Evolutionary conservation across 2,888 invertebrate species (phyloP), one percentile per base, ranked within the genome.

Genomic region (Leuctra nigra): DNA sequence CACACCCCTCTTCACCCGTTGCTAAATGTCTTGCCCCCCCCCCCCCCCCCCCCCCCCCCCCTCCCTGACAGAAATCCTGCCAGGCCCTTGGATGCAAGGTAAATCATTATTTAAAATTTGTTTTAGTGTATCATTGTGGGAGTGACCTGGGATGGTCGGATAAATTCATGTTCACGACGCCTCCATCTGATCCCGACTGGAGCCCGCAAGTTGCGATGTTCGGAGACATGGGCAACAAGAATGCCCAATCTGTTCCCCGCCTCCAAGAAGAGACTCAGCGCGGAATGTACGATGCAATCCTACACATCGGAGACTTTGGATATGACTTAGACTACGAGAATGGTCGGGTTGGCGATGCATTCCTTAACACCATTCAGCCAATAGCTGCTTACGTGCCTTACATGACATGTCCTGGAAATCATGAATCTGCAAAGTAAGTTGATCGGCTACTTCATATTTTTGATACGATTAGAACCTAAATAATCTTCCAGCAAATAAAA

Each of bases 231-330:
- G 97, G 97, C 25, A 90, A 88, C 69, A 84, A 83, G 63, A 96
- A 96, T 73, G 92, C 94, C 1, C 86, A 88, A 64, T 91, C 95
- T 0, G 75, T 97, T 55, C 80, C 86, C 0, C 79, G 89, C 61
- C 73, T 98, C 6, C 92, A 94, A 73, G 79, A 87, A 65, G 94
- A 96, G 67, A 81, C 88, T 0, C 86, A 92, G 67, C 75, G 79
- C 41, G 86, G 83, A 9, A 72, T 83, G 69, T 93, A 91, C 71
- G 92, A 96, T 76, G 82, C 89, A 56, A 81, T 92, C 55, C 77
- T 96, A 54, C 96, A 96, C 74, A 90, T 94, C 39, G 94, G 94
- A 0, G 96, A 96, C 76, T 92, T 95, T 74, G 96, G 94, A 0
- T 96, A 96, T 72, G 91, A 96, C 72, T 89, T 96, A 91, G 76